These are phyloP conservation scores for Oreohelix idahoensis DNA, from an alignment of 1,140 invertebrate species.

Conservation along the genomic window DNA sequence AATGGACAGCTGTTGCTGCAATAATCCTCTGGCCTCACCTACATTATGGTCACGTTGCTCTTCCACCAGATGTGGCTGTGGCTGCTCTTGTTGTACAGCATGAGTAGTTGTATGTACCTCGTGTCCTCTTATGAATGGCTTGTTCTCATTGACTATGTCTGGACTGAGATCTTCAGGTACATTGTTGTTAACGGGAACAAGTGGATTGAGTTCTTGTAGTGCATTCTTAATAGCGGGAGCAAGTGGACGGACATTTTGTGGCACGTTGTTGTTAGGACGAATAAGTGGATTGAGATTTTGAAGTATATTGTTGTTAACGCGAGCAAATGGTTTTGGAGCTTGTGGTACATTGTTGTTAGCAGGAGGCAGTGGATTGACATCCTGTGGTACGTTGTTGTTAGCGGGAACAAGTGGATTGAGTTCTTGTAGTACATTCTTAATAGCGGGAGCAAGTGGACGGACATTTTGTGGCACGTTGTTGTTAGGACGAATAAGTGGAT, in stretches of 20 bases:
- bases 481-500: no score
- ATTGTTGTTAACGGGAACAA: background rate
- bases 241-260: background rate
- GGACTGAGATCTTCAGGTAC: background rate
- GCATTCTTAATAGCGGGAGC: background rate
- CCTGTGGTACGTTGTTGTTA: background rate
- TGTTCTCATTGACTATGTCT: background rate
- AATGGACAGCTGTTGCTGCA: background rate
- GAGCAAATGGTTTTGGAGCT: no score
- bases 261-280: no score
- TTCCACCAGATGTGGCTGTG: background rate
- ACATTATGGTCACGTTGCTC: background rate
- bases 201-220: background rate
- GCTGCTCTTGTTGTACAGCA: no score
- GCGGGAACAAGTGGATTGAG: no score
- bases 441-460: background rate
- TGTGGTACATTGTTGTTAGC: background rate
- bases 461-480: no score
- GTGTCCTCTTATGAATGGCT: no score
- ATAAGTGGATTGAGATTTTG: background rate
- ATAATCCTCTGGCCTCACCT: background rate
- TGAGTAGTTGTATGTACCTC: no score
- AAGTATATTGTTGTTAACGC: no score
- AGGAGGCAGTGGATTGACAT: background rate
- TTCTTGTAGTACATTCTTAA: no score